Evolutionary conservation across 1,140 invertebrate species (phyloP).

Genomic region (Drosophila auraria): DNA sequence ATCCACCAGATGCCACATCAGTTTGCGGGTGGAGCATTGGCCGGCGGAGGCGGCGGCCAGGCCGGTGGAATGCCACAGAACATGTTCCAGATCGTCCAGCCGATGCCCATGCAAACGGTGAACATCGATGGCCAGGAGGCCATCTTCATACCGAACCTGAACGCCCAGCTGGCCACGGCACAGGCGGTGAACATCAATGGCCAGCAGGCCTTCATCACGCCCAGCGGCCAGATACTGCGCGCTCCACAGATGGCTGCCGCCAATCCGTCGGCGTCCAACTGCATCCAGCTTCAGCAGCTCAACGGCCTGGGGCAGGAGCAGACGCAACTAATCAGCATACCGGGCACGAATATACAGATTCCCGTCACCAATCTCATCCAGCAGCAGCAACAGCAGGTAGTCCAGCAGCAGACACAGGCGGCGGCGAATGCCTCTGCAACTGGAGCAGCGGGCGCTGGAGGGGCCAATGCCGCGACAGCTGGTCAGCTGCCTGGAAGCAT

Average conservation of each 20-base stretch:
- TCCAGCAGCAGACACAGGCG: conserved; percentile 43
- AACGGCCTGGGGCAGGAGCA: conserved; percentile 87
- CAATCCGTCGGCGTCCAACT: conserved; percentile 45
- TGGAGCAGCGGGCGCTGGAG: conserved; percentile 5
- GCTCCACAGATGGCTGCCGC: conserved; percentile 80
- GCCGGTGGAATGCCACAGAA: conserved; percentile 59
- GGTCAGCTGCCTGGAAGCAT: conserved; percentile 70
- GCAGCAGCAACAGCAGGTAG: conserved; percentile 61
- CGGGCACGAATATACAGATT: conserved; percentile 87
- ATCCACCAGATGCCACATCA: conserved; percentile 79
- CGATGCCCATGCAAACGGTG: conserved; percentile 91
- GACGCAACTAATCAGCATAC: conserved; percentile 86
- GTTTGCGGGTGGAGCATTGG: conserved; percentile 45
- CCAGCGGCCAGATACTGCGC: conserved; percentile 88
- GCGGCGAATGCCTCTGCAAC: conserved; percentile 17
- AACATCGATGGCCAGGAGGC: conserved; percentile 97
- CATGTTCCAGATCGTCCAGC: conserved; percentile 85
- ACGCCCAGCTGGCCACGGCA: conserved; percentile 70
- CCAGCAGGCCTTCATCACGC: conserved; percentile 86
- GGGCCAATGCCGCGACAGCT: not conserved
- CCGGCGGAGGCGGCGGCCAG: conserved; percentile 17
- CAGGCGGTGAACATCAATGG: conserved; percentile 82
- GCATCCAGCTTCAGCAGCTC: conserved; percentile 81
- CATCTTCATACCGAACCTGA: conserved; percentile 91
- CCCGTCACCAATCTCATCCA: conserved; percentile 82